Evolutionary conservation across 2,113 vertebrate species (phyloP).

Genomic region (Cisticola juncidis): DNA sequence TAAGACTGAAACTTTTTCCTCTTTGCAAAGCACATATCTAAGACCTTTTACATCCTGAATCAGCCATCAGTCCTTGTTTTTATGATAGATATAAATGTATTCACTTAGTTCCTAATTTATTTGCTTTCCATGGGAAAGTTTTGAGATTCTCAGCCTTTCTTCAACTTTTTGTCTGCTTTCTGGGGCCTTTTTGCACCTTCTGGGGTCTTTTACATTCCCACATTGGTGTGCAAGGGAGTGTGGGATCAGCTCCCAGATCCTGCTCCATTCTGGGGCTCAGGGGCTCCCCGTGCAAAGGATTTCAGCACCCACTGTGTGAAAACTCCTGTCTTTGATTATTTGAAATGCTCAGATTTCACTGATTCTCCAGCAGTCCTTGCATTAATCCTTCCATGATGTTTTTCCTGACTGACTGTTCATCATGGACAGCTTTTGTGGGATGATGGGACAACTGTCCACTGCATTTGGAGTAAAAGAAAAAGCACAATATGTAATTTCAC

Average conservation of each 20-base stretch:
- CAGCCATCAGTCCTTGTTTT: no score
- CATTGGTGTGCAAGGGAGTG: not conserved
- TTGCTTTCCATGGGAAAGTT: no score
- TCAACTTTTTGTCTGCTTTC: no score
- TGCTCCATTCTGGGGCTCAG: rapidly evolving
- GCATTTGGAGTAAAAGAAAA: not conserved
- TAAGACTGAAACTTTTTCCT: no score
- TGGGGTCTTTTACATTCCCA: no score
- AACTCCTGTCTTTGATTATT: not conserved
- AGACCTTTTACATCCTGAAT: no score
- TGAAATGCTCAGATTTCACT: not conserved
- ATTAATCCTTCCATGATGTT: not conserved
- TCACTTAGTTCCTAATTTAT: no score
- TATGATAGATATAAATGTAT: no score
- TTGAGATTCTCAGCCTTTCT: no score
- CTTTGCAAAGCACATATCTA: no score
- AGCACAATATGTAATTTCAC: rapidly evolving
- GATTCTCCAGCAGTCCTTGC: not conserved
- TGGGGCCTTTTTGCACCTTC: no score
- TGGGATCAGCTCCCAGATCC: not conserved
- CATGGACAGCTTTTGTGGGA: not conserved
- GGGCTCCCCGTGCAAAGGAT: not conserved
- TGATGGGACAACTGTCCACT: not conserved
- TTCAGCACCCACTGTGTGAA: not conserved
- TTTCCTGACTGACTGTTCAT: not conserved